These are phyloP conservation scores for Drosophila eugracilis DNA, from an alignment of 1,140 invertebrate species.

Conservation along the genomic window DNA sequence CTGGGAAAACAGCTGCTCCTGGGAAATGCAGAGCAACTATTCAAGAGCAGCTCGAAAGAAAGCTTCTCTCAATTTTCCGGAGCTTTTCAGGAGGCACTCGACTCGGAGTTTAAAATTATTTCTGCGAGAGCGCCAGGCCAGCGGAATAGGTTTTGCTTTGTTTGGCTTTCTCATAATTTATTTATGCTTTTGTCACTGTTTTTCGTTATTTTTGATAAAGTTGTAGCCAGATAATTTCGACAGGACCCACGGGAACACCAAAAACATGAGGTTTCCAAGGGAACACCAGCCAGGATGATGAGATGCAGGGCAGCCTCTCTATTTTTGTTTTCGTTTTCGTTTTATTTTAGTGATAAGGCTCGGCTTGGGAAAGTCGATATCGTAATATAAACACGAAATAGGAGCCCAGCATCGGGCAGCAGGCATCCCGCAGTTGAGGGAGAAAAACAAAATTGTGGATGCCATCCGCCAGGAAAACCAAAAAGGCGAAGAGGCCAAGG, in stretches of 20 bases:
- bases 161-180: conserved; percentile 63
- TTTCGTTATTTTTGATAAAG: conserved; percentile 74
- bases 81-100: conserved; percentile 53
- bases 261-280: conserved; percentile 4
- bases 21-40: conserved; percentile 46
- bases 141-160: conserved; percentile 48
- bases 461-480: conserved; percentile 39
- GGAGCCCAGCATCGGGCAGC: conserved; percentile 65
- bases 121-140: conserved; percentile 14
- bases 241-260: conserved; percentile 44
- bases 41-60: conserved; percentile 58
- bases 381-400: conserved; percentile 82
- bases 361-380: conserved; percentile 71
- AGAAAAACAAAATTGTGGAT: conserved; percentile 51
- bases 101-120: conserved; percentile 27
- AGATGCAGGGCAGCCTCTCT: conserved; percentile 1
- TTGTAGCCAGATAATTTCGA: conserved; percentile 75
- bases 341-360: conserved; percentile 60
- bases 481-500: conserved; percentile 17
- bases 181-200: conserved; percentile 76
- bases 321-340: neutral
- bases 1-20: conserved; percentile 68
- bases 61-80: conserved; percentile 41
- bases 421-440: conserved; percentile 27
- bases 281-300: neutral